Evolutionary conservation across 2,113 vertebrate genomes (phyloP), one percentile per base, ranked within the genome.

Genomic region (Oreochromis spilurus): DNA sequence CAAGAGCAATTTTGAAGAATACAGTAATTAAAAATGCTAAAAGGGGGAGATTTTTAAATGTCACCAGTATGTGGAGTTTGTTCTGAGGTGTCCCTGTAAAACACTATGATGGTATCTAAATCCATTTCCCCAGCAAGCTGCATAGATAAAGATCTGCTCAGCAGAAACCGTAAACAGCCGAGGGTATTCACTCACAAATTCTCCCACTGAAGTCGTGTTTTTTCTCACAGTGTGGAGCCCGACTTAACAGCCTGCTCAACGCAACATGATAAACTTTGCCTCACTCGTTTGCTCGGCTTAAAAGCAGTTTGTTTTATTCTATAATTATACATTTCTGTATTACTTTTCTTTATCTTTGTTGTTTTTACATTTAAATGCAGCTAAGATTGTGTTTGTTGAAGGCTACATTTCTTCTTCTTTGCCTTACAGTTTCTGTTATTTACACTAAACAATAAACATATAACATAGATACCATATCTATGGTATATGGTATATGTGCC

Each of bases 121-220:
- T 50, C n/a, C 17, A 45, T n/a, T 4, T 40, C 36, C n/a, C 12
- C 62, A 29, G 45, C 36, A 1, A 2, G 50, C 79, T 36, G 40
- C 62, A 81, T 21, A 91, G 92, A 92, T 93, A 79, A 90, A 34
- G 29, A 91, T 89, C 88, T 82, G 50, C 55, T 88, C 45, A 87
- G 82, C 79, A 24, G 54, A 90, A 75, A 57, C 52, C 5, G 38
- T 34, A 12, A 85, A 72, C 82, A 7, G 65, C 72, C n/a, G 2
- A 54, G 6, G 40, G 60, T 26, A 87, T 81, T 88, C 77, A 93
- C 45, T 84, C 78, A 82, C 85, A 91, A 57, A 88, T 82, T 21
- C 82, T 29, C 53, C 9, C 36, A 14, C 3, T 7, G 13, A 60
- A 31, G 21, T 29, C 4, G 17, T 24, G 53, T 19, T 48, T 43